Percentiles rank a stretch among this genome's conserved stretches.
These are phyloP conservation scores for Tetranychus truncatus DNA, from an alignment of 2,888 invertebrate genomes.

Conservation along the genomic window DNA sequence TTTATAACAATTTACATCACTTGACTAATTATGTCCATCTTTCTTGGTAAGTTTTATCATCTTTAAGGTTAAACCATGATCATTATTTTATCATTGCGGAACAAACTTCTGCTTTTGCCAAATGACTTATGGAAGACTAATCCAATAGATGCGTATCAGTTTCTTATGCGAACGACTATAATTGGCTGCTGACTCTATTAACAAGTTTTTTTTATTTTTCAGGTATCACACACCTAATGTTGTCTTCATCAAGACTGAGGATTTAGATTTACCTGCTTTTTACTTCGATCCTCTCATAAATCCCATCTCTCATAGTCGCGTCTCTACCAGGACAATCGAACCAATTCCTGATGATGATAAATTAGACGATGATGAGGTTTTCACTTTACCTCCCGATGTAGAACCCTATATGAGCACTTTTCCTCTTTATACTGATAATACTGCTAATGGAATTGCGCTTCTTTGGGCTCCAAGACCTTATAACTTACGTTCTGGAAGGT, in stretches of 20 bases:
- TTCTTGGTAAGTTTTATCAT: constrained; percentile 57
- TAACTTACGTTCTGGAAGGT: constrained; percentile 82
- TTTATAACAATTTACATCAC: constrained; percentile 96
- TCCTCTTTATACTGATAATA: constrained; percentile 92
- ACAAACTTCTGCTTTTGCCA: not conserved
- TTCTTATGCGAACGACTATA: not conserved
- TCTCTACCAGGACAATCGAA: constrained; percentile 45
- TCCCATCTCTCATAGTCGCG: constrained; percentile 86
- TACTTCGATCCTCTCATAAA: constrained; percentile 99
- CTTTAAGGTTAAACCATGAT: not conserved
- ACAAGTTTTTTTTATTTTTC: constrained; percentile 8
- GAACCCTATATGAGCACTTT: constrained; percentile 83
- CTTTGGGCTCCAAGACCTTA: constrained; percentile 97
- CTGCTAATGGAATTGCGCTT: constrained; percentile 90
- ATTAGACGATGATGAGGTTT: constrained; percentile 48
- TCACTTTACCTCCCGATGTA: constrained; percentile 68
- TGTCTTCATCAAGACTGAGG: constrained; percentile 98
- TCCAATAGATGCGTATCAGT: constrained; percentile 16
- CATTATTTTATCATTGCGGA: not conserved
- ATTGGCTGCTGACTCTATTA: constrained; percentile 12
- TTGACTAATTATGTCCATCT: constrained; percentile 61
- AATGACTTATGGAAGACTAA: not conserved
- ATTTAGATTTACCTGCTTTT: constrained; percentile 97
- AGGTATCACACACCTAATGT: constrained; percentile 99
- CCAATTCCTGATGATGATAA: constrained; percentile 69